Conservation (phyloP, 64 coral and sea anemone species). For the Exaiptasia diaphana region DNA sequence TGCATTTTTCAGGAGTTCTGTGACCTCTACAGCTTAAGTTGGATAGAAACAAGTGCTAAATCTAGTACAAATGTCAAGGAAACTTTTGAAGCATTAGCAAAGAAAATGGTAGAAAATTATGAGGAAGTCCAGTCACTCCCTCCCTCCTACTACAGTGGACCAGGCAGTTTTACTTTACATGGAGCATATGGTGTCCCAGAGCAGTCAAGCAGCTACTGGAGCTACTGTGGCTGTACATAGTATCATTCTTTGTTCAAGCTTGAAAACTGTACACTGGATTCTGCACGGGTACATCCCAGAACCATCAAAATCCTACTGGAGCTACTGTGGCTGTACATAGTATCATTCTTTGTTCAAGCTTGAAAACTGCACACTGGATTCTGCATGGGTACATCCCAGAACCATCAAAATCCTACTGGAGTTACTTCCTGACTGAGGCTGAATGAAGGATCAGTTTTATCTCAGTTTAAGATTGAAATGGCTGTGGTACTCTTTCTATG, state of each 20-base stretch:
- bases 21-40: conserved; percentile 61
- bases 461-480: too few species aligned
- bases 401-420: background rate
- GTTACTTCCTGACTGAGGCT: conserved; percentile 49
- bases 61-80: conserved; percentile 74
- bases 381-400: too few species aligned
- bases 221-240: conserved; percentile 29
- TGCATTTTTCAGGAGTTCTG: conserved; percentile 57
- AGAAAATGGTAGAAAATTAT: conserved; percentile 48
- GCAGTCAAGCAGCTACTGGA: background rate
- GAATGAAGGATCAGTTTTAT: too few species aligned
- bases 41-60: conserved; percentile 88
- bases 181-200: conserved; percentile 76
- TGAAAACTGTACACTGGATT: too few species aligned
- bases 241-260: too few species aligned
- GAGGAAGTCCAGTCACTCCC: conserved; percentile 59
- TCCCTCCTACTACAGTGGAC: conserved; percentile 54
- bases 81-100: conserved; percentile 66
- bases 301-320: background rate
- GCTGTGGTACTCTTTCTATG: too few species aligned
- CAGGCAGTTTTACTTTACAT: conserved; percentile 77
- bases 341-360: too few species aligned
- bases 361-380: too few species aligned
- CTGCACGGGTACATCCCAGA: too few species aligned
- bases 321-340: conserved; percentile 29